A percentile compares a stretch with the other conserved stretches of the same genome.
phyloP scores from a whole-genome alignment of 2,113 vertebrate species.

The Paraplagusia blochii region DNA sequence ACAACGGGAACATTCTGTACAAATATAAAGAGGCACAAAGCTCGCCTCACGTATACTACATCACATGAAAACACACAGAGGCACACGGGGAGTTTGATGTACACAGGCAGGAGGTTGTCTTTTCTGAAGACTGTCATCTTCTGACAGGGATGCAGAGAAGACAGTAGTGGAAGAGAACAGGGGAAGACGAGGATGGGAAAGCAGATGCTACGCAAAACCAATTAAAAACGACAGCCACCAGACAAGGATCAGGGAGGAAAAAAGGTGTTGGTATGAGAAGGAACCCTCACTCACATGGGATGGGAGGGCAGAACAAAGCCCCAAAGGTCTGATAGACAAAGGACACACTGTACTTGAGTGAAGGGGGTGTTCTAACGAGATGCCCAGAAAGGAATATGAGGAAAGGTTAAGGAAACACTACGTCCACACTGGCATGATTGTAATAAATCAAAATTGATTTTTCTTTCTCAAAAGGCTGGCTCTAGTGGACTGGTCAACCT shows the following conservation, averaged over 20 bases:
- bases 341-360: background rate
- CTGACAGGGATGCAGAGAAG: constrained; percentile 38
- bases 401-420: too few species aligned
- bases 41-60: constrained; percentile 14
- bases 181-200: constrained; percentile 35
- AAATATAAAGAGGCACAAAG: constrained; percentile 38
- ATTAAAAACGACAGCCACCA: constrained; percentile 66
- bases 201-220: constrained; percentile 58
- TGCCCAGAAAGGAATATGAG: constrained; percentile 29
- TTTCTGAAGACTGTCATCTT: constrained; percentile 59
- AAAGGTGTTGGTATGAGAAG: constrained; percentile 33
- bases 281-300: constrained; percentile 22
- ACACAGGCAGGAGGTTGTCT: constrained; percentile 31
- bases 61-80: constrained; percentile 24
- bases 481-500: too few species aligned
- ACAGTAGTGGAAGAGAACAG: constrained; percentile 20
- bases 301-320: constrained; percentile 19
- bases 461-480: too few species aligned
- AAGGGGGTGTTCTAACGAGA: constrained; percentile 3
- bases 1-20: constrained; percentile 34
- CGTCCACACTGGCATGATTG: too few species aligned
- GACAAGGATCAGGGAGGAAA: constrained; percentile 48
- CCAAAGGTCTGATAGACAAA: constrained; percentile 37
- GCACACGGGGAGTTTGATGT: constrained; percentile 35
- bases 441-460: too few species aligned